phyloP scores from a whole-genome alignment of 1,140 invertebrate genomes.

The Condylostylus longicornis region DNA sequence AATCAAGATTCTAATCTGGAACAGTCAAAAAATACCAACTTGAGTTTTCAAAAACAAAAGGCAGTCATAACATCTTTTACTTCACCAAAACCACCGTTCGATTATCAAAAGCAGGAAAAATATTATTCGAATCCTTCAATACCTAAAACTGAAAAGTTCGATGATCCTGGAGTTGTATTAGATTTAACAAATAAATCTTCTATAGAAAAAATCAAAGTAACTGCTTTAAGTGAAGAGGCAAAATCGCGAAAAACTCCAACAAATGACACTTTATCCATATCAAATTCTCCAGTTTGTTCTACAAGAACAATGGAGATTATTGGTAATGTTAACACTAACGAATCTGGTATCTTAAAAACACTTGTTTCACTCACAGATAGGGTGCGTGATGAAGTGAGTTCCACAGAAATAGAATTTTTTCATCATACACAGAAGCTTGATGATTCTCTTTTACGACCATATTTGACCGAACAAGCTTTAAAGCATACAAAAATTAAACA shows the following conservation, averaged over 20 bases:
- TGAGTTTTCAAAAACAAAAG: slow-evolving; percentile 7
- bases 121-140: slow-evolving; percentile 31
- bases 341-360: slow-evolving; percentile 26
- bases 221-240: slow-evolving; percentile 2
- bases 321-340: slow-evolving; percentile 19
- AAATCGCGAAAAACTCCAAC: background rate
- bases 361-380: slow-evolving; percentile 29
- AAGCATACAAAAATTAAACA: slow-evolving; percentile 61
- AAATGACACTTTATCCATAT: background rate
- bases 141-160: slow-evolving; percentile 2
- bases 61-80: slow-evolving; percentile 28
- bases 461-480: slow-evolving; percentile 58
- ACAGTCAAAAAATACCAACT: slow-evolving; percentile 3
- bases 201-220: slow-evolving; percentile 29
- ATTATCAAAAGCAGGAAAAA: slow-evolving; percentile 30
- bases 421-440: slow-evolving; percentile 4
- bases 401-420: no score
- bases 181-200: no score
- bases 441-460: slow-evolving; percentile 47
- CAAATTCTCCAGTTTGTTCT: background rate
- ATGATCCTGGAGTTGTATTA: slow-evolving; percentile 18
- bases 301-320: slow-evolving; percentile 17
- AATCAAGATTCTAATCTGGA: background rate
- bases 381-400: slow-evolving; percentile 25
- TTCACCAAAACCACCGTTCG: slow-evolving; percentile 28